Percentiles rank a stretch among this genome's conserved stretches.
phyloP scores from a whole-genome alignment of 2,888 invertebrate genomes.

The Disparrhopalites patrizii region DNA sequence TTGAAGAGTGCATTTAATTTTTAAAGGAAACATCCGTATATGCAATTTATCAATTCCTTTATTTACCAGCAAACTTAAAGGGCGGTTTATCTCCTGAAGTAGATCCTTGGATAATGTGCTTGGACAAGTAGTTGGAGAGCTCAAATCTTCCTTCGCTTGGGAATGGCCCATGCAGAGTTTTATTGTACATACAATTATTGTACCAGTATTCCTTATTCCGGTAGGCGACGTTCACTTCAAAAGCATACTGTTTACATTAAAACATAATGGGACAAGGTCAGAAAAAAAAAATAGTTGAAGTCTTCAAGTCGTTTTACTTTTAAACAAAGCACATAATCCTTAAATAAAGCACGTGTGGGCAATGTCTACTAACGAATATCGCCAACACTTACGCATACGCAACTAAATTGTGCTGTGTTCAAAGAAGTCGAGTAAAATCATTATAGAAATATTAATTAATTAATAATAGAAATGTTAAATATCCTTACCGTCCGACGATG shows the following conservation, averaged over 20 bases:
- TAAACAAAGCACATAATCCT: too few relatives aligned
- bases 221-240: not conserved
- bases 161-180: not conserved
- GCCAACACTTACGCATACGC: too few relatives aligned
- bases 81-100: not conserved
- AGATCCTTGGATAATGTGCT: not conserved
- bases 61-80: not conserved
- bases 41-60: too few relatives aligned
- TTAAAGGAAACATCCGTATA: not conserved
- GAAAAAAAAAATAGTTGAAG: too few relatives aligned
- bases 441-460: too few relatives aligned
- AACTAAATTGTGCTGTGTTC: too few relatives aligned
- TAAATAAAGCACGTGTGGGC: too few relatives aligned
- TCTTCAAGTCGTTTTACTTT: too few relatives aligned
- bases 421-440: too few relatives aligned
- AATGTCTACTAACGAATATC: too few relatives aligned
- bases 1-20: not conserved
- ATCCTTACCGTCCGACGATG: not conserved
- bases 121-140: not conserved
- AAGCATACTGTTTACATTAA: not conserved
- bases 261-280: too few relatives aligned
- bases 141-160: not conserved
- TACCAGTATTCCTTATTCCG: not conserved
- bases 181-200: not conserved
- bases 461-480: too few relatives aligned